Conservation (phyloP, 2,113 vertebrate species). For the Triplophysa siluroides region DNA sequence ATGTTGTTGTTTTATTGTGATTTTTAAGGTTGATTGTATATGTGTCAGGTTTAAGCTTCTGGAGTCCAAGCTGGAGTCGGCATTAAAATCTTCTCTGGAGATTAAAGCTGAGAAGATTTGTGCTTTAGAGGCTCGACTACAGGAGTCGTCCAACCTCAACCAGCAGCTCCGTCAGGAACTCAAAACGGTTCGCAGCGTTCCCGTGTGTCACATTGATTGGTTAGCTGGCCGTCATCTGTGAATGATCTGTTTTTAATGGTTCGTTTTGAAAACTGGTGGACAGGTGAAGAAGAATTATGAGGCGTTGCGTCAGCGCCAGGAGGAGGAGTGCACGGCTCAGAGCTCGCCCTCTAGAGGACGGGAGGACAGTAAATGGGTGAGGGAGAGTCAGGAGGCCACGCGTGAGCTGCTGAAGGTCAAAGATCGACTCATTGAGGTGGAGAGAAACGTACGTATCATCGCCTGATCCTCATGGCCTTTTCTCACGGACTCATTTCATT, state of each 20-base stretch:
- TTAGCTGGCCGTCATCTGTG: neutral
- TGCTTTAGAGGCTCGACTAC: conserved; percentile 93
- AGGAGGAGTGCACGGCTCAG: conserved; percentile 92
- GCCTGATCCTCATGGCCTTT: neutral
- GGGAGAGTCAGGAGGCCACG: conserved; percentile 93
- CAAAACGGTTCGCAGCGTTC: conserved; percentile 82
- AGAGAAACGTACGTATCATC: conserved; percentile 87
- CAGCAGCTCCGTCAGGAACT: conserved; percentile 97
- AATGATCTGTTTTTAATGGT: neutral
- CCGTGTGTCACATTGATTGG: neutral
- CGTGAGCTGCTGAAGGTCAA: conserved; percentile 94
- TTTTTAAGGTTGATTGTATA: neutral
- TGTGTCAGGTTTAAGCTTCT: conserved; percentile 87
- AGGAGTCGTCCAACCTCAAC: conserved; percentile 97
- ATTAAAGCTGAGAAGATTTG: conserved; percentile 99
- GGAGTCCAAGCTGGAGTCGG: conserved; percentile 94
- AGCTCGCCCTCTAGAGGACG: conserved; percentile 81
- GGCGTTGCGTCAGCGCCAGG: conserved; percentile 94
- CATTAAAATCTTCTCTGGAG: conserved; percentile 93
- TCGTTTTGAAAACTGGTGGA: neutral
- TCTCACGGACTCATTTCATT: no score
- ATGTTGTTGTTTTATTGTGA: neutral
- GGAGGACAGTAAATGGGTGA: conserved; percentile 90
- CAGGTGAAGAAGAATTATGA: conserved; percentile 99
- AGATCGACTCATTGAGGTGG: conserved; percentile 95